These are phyloP conservation scores for Anthonomus grandis DNA, from an alignment of 1,140 invertebrate species.

Conservation along the genomic window DNA sequence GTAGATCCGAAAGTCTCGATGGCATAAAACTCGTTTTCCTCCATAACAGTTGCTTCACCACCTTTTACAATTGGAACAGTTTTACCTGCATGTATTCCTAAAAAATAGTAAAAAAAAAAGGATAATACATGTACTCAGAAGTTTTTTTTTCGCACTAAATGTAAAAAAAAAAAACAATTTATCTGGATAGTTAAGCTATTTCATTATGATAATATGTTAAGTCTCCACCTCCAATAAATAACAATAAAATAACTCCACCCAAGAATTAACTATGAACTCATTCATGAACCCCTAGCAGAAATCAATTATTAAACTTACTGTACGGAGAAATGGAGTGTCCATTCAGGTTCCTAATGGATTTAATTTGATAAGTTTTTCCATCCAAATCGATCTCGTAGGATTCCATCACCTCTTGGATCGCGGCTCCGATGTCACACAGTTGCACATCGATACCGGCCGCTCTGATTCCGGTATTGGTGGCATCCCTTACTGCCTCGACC, in stretches of 20 bases:
- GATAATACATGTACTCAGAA: too few relatives aligned
- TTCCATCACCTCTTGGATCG: constrained; percentile 99
- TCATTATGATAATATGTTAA: too few relatives aligned
- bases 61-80: constrained; percentile 99
- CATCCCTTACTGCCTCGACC: constrained; percentile 93
- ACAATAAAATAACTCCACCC: too few relatives aligned
- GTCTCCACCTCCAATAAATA: too few relatives aligned
- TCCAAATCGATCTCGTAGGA: constrained; percentile 98
- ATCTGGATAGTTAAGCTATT: too few relatives aligned
- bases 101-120: constrained; percentile 15
- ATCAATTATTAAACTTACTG: constrained; percentile 45
- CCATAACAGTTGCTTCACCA: constrained; percentile 96
- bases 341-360: constrained; percentile 97
- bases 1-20: constrained; percentile 99
- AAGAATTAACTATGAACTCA: too few relatives aligned
- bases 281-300: too few relatives aligned
- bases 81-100: constrained; percentile 97
- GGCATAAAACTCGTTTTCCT: constrained; percentile 98
- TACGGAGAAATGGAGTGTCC: constrained; percentile 95
- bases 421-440: constrained; percentile 95
- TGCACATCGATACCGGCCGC: constrained; percentile 84
- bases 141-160: too few relatives aligned
- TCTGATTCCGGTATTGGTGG: constrained; percentile 96
- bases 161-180: too few relatives aligned
- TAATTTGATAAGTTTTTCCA: constrained; percentile 95